Conservation (phyloP, 2,888 invertebrate species). For the Oligia latruncula region DNA sequence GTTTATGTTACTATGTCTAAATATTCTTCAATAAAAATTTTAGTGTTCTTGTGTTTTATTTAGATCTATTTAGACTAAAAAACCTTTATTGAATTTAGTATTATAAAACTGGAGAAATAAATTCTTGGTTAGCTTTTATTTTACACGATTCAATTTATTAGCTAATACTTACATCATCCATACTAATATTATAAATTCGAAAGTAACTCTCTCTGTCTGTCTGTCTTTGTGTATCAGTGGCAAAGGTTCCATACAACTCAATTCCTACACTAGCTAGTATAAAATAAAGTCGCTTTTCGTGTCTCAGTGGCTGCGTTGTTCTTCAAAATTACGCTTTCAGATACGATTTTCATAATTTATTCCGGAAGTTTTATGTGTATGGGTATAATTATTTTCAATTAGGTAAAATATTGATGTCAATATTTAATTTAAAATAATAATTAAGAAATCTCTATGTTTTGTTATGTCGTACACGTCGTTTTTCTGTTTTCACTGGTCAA, state of each 20-base stretch:
- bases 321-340: neutral
- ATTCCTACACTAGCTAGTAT: neutral
- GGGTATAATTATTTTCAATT: too few relatives aligned
- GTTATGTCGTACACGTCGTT: neutral
- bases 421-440: neutral
- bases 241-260: too few relatives aligned
- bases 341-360: neutral
- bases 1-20: slow-evolving; percentile 59
- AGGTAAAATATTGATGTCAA: neutral
- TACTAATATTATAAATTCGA: too few relatives aligned
- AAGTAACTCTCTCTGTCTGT: too few relatives aligned
- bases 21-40: slow-evolving; percentile 46
- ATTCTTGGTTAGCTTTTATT: neutral
- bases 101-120: neutral
- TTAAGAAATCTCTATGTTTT: neutral
- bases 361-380: neutral
- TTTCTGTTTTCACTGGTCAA: neutral
- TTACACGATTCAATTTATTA: neutral
- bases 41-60: slow-evolving; percentile 57
- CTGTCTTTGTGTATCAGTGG: too few relatives aligned
- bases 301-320: neutral
- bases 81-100: slow-evolving; percentile 12
- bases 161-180: too few relatives aligned
- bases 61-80: slow-evolving; percentile 5
- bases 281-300: neutral